Evolutionary conservation across 2,888 invertebrate genomes (phyloP), one percentile per base, ranked within the genome.

Genomic region (Neuroscelio doddi): DNA sequence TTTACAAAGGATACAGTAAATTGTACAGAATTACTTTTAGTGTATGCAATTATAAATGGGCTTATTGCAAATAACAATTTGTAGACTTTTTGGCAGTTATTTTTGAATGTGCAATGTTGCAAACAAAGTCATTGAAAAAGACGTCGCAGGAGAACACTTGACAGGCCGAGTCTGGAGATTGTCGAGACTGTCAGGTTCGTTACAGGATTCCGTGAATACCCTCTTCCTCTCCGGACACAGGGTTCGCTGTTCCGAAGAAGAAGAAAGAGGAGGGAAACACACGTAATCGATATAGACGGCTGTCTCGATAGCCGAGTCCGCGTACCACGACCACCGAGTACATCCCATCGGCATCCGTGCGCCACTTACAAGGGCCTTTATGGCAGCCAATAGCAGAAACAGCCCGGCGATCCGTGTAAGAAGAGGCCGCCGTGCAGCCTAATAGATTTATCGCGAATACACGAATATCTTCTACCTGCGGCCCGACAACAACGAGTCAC

Each of bases 141-240:
- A 24, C 36, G 61, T 38, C 50, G 36, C 46, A 39, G 55, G 56
- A 51, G 41, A 50, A 53, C n/a, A 32, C 49, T 61, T 53, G 61
- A 59, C 51, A 51, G 51, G 51, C 47, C 59, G 38, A 52, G 70
- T 71, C 68, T 59, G 69, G 59, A 65, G 69, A 65, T 70, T 73
- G 74, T 72, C 74, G 59, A 62, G 70, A 63, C 71, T 65, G 70
- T 64, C 59, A 56, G 59, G 45, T 75, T 79, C 74, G 76, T 78
- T 75, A 76, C 74, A 65, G 74, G 73, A 79, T 77, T 78, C 78
- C 76, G 68, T 73, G 77, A 78, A 78, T 75, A 63, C 72, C 75
- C 72, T 77, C 71, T 72, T 59, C 57, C 65, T 66, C 47, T 45
- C 62, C 29, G 55, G 32, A 32, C n/a, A 12, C n/a, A 8, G 7